Evolutionary conservation across 2,888 invertebrate species (phyloP), one percentile per base, ranked within the genome.

Genomic region (Synergus gifuensis): DNA sequence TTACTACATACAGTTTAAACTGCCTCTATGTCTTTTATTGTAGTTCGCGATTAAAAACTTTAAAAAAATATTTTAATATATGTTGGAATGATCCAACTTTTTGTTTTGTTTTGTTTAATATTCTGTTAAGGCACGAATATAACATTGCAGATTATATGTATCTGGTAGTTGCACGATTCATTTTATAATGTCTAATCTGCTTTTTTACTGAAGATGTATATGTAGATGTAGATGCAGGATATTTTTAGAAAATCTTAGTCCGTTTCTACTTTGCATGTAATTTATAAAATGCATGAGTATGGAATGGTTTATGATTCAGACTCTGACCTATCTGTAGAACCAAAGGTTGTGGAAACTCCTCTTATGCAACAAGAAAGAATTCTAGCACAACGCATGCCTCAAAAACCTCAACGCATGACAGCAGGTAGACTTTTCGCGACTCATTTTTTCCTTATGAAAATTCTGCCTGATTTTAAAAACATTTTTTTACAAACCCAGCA

Each of bases 201-300:
- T 69, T 69, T 28, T 11, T 54, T 54, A n/a, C 12, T 73, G 18
- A 22, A 40, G 16, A 73, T 69, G 12, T 69, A 49, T 16, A 69
- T 22, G 18, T 46, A 54, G 16, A 73, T 69, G 12, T 69, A 49
- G 28, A 69, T 22, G 9, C 22, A 49, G 69, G 16, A 64, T 66
- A 9, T 40, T 36, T 54, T 16, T 73, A 73, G 73, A 46, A 22
- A 36, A 22, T 9, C 5, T 78, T 18, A n/a, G 63, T 40, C 14
- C 40, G 36, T 76, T 76, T 76, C 9, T 22, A 64, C 63, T 49
- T 22, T 66, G 62, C 60, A 62, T 46, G 36, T 63, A 78, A 80
- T 79, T 77, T 81, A 78, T 60, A 79, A 67, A 60, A 80, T 84
- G 86, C 86, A 87, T 86, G 88, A 80, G 87, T 86, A 87, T 86